Evolutionary conservation across 2,888 invertebrate genomes (phyloP).

Genomic region (Cataglyphis rosenhaueri): DNA sequence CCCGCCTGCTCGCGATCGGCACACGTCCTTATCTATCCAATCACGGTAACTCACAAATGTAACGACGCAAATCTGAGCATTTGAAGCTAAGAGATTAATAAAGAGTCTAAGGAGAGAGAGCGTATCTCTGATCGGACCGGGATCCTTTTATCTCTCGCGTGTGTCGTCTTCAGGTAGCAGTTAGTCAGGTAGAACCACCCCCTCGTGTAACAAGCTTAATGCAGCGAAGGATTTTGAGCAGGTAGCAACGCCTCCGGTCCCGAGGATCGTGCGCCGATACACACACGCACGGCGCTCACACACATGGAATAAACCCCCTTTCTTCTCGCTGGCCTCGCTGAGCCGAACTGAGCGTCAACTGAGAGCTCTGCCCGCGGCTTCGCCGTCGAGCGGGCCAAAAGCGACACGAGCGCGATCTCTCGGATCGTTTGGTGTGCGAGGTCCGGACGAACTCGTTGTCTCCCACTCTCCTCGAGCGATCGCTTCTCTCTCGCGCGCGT

Average conservation of each 20-base stretch:
- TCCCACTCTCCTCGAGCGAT: conserved; percentile 69
- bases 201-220: background rate
- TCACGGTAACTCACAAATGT: conserved; percentile 1
- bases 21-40: background rate
- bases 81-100: background rate
- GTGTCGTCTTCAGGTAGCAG: background rate
- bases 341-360: conserved; percentile 87
- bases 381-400: conserved; percentile 79
- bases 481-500: conserved; percentile 80
- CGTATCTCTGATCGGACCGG: conserved; percentile 56
- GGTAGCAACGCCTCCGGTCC: conserved; percentile 48
- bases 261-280: conserved; percentile 54
- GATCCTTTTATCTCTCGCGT: conserved; percentile 3
- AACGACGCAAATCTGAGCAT: background rate
- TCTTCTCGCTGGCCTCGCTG: conserved; percentile 84
- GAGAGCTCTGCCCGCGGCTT: conserved; percentile 86
- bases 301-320: conserved; percentile 80
- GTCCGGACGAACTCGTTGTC: conserved; percentile 71
- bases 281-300: conserved; percentile 75
- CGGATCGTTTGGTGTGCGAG: conserved; percentile 82
- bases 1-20: conserved; percentile 18
- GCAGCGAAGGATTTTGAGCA: conserved; percentile 41
- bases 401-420: conserved; percentile 86
- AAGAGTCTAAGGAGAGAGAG: conserved; percentile 53
- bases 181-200: conserved; percentile 51